Percentiles rank a stretch among this genome's conserved stretches.
Conservation (phyloP, 2,797 vertebrate genomes). For the Chanos chanos region DNA sequence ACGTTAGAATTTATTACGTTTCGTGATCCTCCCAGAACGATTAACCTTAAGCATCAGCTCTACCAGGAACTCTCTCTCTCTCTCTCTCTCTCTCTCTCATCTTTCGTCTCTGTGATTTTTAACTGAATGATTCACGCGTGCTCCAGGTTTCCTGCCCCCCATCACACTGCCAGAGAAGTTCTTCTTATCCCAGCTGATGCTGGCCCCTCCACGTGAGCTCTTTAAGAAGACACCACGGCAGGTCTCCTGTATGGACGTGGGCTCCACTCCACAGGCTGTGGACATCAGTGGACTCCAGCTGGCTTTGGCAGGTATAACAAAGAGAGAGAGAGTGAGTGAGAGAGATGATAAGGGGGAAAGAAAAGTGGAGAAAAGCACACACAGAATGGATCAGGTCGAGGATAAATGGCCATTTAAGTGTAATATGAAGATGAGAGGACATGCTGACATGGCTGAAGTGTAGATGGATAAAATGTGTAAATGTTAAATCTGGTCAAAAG, state of each 20-base stretch:
- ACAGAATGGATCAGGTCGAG: too few species aligned
- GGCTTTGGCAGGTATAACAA: conserved; percentile 88
- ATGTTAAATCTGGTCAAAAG: too few species aligned
- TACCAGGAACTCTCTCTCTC: background rate
- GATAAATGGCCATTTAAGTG: too few species aligned
- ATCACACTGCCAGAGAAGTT: conserved; percentile 97
- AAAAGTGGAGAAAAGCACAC: background rate
- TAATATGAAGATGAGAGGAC: too few species aligned
- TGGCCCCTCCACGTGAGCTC: conserved; percentile 92
- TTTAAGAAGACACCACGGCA: conserved; percentile 98
- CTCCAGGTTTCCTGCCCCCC: conserved; percentile 90
- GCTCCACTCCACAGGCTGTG: conserved; percentile 86
- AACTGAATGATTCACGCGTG: background rate
- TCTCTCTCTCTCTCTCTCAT: too few species aligned
- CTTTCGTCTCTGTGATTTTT: background rate
- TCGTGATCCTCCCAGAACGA: too few species aligned
- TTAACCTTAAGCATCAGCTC: too few species aligned
- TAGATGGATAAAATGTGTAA: too few species aligned
- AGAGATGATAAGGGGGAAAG: background rate
- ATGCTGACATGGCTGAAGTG: too few species aligned
- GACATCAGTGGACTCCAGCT: conserved; percentile 97
- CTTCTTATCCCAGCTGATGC: conserved; percentile 96
- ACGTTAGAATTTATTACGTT: too few species aligned
- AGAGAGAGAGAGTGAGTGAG: too few species aligned
- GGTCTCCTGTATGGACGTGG: conserved; percentile 91